A percentile compares a stretch with the other conserved stretches of the same genome.
Conservation (phyloP, 2,888 invertebrate species). For the Brassicogethes aeneus region DNA sequence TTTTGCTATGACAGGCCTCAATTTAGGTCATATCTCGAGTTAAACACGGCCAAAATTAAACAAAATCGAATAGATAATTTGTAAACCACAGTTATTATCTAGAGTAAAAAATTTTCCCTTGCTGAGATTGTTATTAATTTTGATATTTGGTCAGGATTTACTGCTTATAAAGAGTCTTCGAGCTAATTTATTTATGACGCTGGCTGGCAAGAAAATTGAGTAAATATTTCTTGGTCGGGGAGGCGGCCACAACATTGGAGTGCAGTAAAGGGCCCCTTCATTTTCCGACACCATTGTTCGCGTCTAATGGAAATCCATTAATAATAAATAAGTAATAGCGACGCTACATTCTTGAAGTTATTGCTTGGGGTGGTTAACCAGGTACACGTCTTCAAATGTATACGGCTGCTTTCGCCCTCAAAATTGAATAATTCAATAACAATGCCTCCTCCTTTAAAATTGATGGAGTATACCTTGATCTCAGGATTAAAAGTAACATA, state of each 20-base stretch:
- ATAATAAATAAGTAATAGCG: slow-evolving; percentile 36
- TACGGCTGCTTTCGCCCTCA: neutral
- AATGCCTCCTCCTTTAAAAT: no score
- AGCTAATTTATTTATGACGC: neutral
- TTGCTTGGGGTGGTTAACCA: slow-evolving; percentile 3
- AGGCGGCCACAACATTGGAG: neutral
- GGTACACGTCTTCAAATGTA: slow-evolving; percentile 1
- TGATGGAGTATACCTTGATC: no score
- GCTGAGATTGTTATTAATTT: no score
- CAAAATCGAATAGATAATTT: no score
- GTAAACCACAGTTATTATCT: no score
- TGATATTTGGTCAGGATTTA: no score
- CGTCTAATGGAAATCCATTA: slow-evolving; percentile 36
- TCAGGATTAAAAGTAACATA: no score
- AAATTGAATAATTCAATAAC: slow-evolving; percentile 1
- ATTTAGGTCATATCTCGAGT: no score
- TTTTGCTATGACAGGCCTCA: no score
- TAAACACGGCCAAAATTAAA: no score
- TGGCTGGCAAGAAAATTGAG: neutral
- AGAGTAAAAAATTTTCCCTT: no score
- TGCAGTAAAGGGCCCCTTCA: slow-evolving; percentile 19
- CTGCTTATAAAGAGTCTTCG: no score
- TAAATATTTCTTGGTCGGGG: neutral
- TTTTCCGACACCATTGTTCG: slow-evolving; percentile 32
- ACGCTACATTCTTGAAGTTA: slow-evolving; percentile 1